Evolutionary conservation across 1,140 invertebrate species (phyloP).

Genomic region (Sitophilus oryzae): DNA sequence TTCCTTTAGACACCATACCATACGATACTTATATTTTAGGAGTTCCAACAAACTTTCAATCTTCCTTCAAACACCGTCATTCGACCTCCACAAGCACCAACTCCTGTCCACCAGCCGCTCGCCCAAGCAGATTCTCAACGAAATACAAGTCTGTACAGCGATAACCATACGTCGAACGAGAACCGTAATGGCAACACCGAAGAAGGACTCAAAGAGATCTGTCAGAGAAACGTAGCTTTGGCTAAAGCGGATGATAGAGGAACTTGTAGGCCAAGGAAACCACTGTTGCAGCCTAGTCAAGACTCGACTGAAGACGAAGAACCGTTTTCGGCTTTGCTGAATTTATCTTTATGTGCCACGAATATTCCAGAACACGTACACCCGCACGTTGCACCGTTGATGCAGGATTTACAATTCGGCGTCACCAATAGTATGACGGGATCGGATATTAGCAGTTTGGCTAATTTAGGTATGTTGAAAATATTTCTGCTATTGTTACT

Average conservation of each 20-base stretch:
- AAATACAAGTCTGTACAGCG: background rate
- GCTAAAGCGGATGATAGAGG: background rate
- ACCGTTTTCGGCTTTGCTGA: constrained; percentile 39
- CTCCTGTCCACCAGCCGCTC: constrained; percentile 1
- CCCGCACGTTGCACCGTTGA: constrained; percentile 24
- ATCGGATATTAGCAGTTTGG: constrained; percentile 61
- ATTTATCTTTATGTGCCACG: constrained; percentile 38
- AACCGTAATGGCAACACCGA: background rate
- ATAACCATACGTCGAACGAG: background rate
- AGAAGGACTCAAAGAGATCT: background rate
- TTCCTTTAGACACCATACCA: too few species aligned
- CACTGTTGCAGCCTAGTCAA: constrained; percentile 18
- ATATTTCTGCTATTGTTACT: too few species aligned
- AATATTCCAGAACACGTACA: constrained; percentile 29
- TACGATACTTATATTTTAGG: constrained; percentile 10
- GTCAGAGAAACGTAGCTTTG: background rate
- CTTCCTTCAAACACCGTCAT: constrained; percentile 3
- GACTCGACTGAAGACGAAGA: constrained; percentile 40
- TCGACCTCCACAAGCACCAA: background rate
- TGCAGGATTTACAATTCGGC: constrained; percentile 35
- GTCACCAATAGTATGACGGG: constrained; percentile 53
- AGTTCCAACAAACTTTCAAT: constrained; percentile 19
- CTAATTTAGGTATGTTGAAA: constrained; percentile 46
- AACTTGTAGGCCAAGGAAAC: constrained; percentile 8
- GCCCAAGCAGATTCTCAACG: background rate